A percentile compares a stretch with the other conserved stretches of the same genome.
phyloP scores from a whole-genome alignment of 2,113 vertebrate species.

The Miniopterus natalensis region DNA sequence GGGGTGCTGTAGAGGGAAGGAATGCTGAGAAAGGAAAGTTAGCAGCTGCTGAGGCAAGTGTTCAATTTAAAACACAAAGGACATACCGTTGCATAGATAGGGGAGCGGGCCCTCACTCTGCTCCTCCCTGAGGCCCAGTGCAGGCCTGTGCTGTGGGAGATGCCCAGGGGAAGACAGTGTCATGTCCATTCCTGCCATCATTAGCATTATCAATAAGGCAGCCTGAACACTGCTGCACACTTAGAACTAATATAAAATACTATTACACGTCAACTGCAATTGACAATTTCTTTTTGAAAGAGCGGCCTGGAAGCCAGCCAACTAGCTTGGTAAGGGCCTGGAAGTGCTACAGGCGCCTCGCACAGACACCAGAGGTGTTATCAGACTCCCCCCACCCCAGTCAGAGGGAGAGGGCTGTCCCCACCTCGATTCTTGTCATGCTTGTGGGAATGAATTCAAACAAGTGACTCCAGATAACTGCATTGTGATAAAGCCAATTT shows the following conservation, averaged over 20 bases:
- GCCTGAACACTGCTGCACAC: background rate
- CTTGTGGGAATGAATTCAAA: background rate
- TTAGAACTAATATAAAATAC: background rate
- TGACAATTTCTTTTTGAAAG: background rate
- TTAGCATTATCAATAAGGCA: background rate
- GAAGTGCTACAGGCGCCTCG: background rate
- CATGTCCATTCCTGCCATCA: background rate
- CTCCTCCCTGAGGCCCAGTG: background rate
- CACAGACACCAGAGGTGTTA: background rate
- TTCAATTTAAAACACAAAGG: background rate
- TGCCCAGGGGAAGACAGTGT: background rate
- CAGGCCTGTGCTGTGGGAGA: background rate
- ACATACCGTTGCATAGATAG: accelerated
- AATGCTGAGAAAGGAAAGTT: background rate
- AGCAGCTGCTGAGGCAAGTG: background rate
- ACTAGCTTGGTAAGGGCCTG: background rate
- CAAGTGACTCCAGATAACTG: background rate
- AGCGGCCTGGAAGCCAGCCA: background rate
- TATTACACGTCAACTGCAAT: background rate
- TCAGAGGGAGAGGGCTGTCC: background rate
- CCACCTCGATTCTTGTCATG: background rate
- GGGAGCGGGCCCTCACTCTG: no score
- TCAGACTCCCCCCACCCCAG: background rate
- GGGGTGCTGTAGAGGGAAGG: background rate
- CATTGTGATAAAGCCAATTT: background rate